Evolutionary conservation across 1,140 invertebrate genomes (phyloP).

Genomic region (Euura lappo): DNA sequence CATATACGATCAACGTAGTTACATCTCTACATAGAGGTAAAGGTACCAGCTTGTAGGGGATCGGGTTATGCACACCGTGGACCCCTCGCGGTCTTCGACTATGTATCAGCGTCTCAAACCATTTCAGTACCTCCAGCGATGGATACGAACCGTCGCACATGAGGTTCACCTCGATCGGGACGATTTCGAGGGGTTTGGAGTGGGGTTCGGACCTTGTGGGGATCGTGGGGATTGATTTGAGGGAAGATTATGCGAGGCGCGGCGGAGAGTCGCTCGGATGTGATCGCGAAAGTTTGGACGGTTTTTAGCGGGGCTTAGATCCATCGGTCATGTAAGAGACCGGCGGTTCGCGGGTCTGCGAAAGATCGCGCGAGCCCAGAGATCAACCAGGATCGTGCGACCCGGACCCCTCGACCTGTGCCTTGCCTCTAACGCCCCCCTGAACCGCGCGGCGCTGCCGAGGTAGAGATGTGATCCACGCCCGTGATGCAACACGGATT

Average conservation of each 20-base stretch:
- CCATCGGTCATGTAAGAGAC: not conserved
- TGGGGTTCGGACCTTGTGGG: not conserved
- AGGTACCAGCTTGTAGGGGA: constrained; percentile 27
- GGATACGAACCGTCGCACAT: not conserved
- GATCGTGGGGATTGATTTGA: not conserved
- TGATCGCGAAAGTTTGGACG: not conserved
- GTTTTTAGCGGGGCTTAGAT: not conserved
- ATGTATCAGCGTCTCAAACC: not conserved
- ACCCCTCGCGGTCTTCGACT: not conserved
- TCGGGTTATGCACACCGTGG: constrained; percentile 41
- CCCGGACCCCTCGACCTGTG: constrained; percentile 51
- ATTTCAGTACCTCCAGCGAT: not conserved
- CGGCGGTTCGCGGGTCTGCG: not conserved
- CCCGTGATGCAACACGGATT: constrained; percentile 6
- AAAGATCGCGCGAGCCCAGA: constrained; percentile 23
- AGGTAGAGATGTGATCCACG: constrained; percentile 2
- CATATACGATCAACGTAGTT: not conserved
- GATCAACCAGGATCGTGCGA: constrained; percentile 61
- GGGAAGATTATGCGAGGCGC: not conserved
- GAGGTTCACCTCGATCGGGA: no score
- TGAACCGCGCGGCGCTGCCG: not conserved
- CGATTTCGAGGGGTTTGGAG: not conserved
- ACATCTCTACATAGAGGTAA: not conserved
- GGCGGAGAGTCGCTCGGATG: not conserved
- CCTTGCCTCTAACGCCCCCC: not conserved